These are phyloP conservation scores for Apaloderma vittatum DNA, from an alignment of 2,113 vertebrate species.

Conservation along the genomic window DNA sequence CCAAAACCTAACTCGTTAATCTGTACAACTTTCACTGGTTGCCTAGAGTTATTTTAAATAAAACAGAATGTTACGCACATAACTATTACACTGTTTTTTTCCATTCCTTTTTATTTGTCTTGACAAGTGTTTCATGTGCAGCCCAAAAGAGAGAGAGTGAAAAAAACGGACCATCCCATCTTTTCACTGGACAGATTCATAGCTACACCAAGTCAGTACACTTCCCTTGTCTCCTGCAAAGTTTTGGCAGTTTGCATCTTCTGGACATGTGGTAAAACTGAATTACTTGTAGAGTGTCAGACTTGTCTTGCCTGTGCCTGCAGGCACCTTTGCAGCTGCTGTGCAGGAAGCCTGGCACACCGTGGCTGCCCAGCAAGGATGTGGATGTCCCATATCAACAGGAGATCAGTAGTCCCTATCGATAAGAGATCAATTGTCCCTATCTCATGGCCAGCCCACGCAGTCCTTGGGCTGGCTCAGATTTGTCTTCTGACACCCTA, in stretches of 20 bases:
- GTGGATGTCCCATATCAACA: fast-evolving
- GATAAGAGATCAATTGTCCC: neutral
- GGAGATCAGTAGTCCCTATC: neutral
- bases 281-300: neutral
- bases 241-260: neutral
- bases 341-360: neutral
- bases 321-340: neutral
- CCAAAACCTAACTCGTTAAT: neutral
- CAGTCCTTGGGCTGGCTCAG: neutral
- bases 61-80: neutral
- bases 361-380: neutral
- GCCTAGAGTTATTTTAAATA: neutral
- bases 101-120: neutral
- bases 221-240: neutral
- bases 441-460: neutral
- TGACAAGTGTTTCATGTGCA: neutral
- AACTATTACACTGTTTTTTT: neutral
- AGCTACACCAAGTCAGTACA: neutral
- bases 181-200: neutral
- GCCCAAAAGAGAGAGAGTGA: neutral
- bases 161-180: neutral
- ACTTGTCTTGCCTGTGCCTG: neutral
- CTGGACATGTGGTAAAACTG: neutral
- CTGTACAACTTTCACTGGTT: neutral
- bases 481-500: neutral